Percentiles rank a stretch among this genome's conserved stretches.
Evolutionary conservation across 2,797 vertebrate species (phyloP).

Genomic region (Petrocephalus sullivani): DNA sequence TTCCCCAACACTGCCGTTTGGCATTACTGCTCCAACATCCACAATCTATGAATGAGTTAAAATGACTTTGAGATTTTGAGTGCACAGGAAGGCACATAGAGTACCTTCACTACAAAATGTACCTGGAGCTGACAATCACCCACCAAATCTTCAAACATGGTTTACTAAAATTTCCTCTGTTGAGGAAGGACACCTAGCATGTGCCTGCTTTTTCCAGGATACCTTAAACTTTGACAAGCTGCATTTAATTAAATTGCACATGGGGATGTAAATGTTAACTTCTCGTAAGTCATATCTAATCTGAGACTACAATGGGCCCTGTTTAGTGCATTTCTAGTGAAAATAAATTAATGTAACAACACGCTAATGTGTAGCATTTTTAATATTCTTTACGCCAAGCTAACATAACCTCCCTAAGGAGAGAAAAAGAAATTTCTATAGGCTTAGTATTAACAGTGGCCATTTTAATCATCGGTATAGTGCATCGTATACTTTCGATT

Average conservation of each 20-base stretch:
- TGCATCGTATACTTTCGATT: neutral
- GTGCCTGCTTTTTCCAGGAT: neutral
- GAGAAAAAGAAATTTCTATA: neutral
- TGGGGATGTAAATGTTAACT: neutral
- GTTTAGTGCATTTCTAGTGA: neutral
- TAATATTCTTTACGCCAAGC: neutral
- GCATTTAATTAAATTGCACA: neutral
- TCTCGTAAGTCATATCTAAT: neutral
- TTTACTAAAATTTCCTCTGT: neutral
- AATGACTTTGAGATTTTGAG: neutral
- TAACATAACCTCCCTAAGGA: neutral
- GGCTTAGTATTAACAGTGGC: neutral
- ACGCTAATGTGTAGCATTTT: neutral
- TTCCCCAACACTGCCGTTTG: neutral
- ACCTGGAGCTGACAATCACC: neutral
- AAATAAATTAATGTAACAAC: neutral
- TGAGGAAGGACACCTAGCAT: neutral
- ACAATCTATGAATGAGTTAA: neutral
- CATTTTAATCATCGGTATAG: neutral
- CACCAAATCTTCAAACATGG: neutral
- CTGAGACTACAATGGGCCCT: neutral
- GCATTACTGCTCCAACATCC: neutral
- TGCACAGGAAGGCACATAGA: neutral
- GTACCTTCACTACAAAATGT: neutral
- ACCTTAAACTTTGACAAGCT: neutral